A percentile compares a stretch with the other conserved stretches of the same genome.
These are phyloP conservation scores for Sitta europaea DNA, from an alignment of 2,113 vertebrate genomes.

Conservation along the genomic window DNA sequence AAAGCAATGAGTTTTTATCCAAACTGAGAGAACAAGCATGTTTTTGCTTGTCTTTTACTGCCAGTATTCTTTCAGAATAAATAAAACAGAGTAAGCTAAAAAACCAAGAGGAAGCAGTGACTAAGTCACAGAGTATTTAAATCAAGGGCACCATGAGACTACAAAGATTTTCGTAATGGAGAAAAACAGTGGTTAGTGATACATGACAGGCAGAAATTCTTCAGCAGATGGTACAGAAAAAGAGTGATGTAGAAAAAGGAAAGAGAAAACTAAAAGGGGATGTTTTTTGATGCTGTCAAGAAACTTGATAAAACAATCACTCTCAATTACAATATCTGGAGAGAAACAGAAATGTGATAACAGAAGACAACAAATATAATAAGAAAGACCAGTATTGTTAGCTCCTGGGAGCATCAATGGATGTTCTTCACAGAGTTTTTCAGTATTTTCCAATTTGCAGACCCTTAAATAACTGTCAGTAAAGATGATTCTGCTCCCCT, in stretches of 20 bases:
- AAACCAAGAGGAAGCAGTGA: constrained; percentile 17
- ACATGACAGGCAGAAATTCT: constrained; percentile 16
- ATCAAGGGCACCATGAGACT: constrained; percentile 16
- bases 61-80: constrained; percentile 39
- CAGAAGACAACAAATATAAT: background rate
- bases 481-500: background rate
- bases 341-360: background rate
- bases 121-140: constrained; percentile 34
- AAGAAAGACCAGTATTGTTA: background rate
- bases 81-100: constrained; percentile 28
- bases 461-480: background rate
- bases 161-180: background rate
- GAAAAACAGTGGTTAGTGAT: constrained; percentile 32
- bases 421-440: background rate
- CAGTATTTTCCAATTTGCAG: background rate
- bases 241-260: background rate
- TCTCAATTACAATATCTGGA: background rate
- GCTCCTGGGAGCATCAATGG: background rate
- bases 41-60: constrained; percentile 34
- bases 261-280: background rate
- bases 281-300: constrained; percentile 1
- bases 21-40: constrained; percentile 15
- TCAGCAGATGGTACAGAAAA: constrained; percentile 31
- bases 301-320: constrained; percentile 41
- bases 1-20: constrained; percentile 9